Evolutionary conservation across 2,888 invertebrate species (phyloP).

Genomic region (Euspilapteryx auroguttella): DNA sequence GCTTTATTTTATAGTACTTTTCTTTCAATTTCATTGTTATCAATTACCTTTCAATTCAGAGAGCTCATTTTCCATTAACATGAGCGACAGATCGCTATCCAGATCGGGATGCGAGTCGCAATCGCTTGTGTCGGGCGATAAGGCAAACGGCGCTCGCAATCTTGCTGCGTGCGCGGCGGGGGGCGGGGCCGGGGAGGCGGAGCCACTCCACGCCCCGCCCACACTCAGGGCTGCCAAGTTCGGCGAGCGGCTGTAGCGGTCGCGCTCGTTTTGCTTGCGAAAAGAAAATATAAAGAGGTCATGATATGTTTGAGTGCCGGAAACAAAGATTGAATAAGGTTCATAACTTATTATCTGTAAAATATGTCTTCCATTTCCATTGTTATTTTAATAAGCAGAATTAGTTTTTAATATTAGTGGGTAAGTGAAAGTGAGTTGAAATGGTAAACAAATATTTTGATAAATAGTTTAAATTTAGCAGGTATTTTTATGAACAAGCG

Average conservation of each 20-base stretch:
- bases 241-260: slow-evolving; percentile 59
- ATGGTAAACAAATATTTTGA: no score
- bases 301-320: no score
- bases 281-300: not conserved
- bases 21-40: no score
- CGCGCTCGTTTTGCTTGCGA: slow-evolving; percentile 41
- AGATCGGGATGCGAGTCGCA: slow-evolving; percentile 88
- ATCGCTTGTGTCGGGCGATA: slow-evolving; percentile 92
- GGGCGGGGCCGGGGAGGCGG: slow-evolving; percentile 20
- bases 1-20: no score
- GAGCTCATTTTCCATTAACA: slow-evolving; percentile 70
- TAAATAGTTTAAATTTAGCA: no score
- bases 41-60: slow-evolving; percentile 43
- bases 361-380: no score
- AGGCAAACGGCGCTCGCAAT: slow-evolving; percentile 68
- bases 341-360: no score
- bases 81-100: slow-evolving; percentile 81
- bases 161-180: slow-evolving; percentile 9
- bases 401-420: no score
- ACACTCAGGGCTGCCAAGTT: slow-evolving; percentile 41
- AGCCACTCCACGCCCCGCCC: slow-evolving; percentile 45
- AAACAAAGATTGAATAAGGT: no score
- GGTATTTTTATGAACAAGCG: no score
- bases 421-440: no score
- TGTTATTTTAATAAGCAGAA: no score